Percentiles rank a stretch among this genome's conserved stretches.
Evolutionary conservation across 2,113 vertebrate species (phyloP).

Genomic region (Empidonax alnorum): DNA sequence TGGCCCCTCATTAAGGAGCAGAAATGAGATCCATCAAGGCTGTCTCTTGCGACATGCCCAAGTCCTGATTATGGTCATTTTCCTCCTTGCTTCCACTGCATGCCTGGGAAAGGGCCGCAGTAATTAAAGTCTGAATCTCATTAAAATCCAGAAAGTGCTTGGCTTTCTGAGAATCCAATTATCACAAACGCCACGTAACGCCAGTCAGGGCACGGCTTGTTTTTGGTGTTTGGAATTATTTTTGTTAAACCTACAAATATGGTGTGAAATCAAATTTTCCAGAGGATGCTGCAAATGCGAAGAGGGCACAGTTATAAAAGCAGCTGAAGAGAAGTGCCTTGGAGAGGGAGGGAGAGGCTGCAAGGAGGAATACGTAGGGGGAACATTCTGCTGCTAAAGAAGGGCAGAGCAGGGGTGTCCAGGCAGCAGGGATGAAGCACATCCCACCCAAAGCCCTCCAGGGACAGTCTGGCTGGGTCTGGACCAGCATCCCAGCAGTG

Average conservation of each 20-base stretch:
- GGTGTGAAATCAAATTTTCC: slow-evolving; percentile 42
- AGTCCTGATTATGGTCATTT: slow-evolving; percentile 61
- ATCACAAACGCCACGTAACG: slow-evolving; percentile 42
- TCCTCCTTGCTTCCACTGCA: slow-evolving; percentile 27
- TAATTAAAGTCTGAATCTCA: slow-evolving; percentile 70
- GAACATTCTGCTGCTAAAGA: not conserved
- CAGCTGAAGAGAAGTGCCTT: not conserved
- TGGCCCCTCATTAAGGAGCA: slow-evolving; percentile 39
- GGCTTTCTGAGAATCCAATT: slow-evolving; percentile 69
- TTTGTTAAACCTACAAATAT: slow-evolving; percentile 42
- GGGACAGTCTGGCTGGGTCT: not conserved
- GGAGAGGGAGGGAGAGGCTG: not conserved
- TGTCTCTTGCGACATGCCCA: slow-evolving; percentile 13
- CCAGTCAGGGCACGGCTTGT: slow-evolving; percentile 42
- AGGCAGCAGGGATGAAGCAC: not conserved
- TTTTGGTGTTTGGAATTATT: slow-evolving; percentile 46
- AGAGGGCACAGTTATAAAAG: not conserved
- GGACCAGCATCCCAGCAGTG: not conserved
- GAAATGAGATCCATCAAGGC: not conserved
- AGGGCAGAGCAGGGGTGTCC: not conserved
- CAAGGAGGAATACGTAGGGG: not conserved
- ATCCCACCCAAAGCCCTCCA: not conserved
- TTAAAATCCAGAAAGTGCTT: slow-evolving; percentile 58
- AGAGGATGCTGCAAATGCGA: not conserved
- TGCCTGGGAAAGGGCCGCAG: slow-evolving; percentile 57